These are phyloP conservation scores for Blastomussa wellsi DNA, from an alignment of 92 coral and sea anemone genomes.

Conservation along the genomic window DNA sequence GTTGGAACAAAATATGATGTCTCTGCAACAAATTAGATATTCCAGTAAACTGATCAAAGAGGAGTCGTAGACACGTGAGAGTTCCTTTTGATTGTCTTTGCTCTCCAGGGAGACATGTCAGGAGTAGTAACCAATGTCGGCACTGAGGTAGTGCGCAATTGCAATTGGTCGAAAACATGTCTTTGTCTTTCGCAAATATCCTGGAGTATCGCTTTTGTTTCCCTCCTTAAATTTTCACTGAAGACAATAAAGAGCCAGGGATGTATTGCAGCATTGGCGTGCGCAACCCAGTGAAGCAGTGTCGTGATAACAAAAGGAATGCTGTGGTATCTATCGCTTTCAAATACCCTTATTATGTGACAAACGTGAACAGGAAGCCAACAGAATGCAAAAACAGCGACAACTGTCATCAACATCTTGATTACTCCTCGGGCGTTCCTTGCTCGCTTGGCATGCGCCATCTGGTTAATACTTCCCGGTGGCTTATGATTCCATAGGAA, in stretches of 20 bases:
- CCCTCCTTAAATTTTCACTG: constrained; percentile 26
- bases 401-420: constrained; percentile 43
- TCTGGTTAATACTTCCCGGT: constrained; percentile 20
- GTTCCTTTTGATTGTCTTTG: background rate
- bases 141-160: background rate
- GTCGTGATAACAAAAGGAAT: constrained; percentile 5
- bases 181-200: background rate
- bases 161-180: background rate
- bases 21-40: background rate
- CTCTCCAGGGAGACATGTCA: constrained; percentile 2
- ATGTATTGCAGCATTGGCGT: constrained; percentile 42
- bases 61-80: background rate
- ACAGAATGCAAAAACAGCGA: constrained; percentile 29
- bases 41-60: background rate
- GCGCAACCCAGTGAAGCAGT: constrained; percentile 34
- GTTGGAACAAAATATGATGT: background rate
- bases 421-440: constrained; percentile 17
- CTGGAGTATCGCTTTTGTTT: constrained; percentile 18
- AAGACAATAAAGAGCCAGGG: constrained; percentile 43
- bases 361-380: constrained; percentile 47
- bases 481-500: constrained; percentile 57
- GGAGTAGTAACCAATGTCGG: background rate
- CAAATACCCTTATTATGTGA: constrained; percentile 30
- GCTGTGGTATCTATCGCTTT: constrained; percentile 6
- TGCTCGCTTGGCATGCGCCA: constrained; percentile 12